Percentiles rank a stretch among this genome's conserved stretches.
Conservation (phyloP, 2,113 vertebrate genomes). For the Sapajus apella region DNA sequence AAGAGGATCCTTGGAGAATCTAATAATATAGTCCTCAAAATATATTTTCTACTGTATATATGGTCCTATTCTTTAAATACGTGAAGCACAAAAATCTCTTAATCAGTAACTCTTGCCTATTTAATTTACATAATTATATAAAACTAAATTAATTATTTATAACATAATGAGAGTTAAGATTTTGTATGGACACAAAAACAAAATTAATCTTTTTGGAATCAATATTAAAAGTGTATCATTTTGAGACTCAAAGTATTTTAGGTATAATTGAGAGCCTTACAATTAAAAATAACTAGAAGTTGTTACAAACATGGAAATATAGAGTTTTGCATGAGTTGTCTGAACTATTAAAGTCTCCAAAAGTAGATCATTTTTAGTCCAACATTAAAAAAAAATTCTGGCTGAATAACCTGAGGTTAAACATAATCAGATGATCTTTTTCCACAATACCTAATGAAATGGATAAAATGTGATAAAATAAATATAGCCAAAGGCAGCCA, state of each 20-base stretch:
- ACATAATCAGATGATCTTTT: neutral
- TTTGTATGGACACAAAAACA: neutral
- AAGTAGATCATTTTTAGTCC: neutral
- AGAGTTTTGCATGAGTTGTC: neutral
- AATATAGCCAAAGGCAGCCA: neutral
- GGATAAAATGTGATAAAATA: neutral
- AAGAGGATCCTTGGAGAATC: neutral
- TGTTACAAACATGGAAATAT: neutral
- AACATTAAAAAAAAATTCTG: neutral
- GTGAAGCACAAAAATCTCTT: neutral
- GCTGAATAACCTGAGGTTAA: neutral
- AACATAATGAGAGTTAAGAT: neutral
- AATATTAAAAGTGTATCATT: neutral
- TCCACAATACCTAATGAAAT: neutral
- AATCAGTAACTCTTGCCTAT: neutral
- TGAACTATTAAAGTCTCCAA: neutral
- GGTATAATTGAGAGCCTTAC: neutral
- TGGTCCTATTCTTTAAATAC: slow-evolving; percentile 1
- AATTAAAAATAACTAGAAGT: neutral
- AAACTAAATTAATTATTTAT: neutral
- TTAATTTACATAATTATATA: neutral
- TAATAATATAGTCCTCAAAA: neutral
- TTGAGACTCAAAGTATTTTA: neutral
- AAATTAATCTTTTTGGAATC: neutral
- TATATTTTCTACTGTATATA: neutral